Conservation (phyloP, 2,888 invertebrate genomes). For the Adelognathus sp. region DNA sequence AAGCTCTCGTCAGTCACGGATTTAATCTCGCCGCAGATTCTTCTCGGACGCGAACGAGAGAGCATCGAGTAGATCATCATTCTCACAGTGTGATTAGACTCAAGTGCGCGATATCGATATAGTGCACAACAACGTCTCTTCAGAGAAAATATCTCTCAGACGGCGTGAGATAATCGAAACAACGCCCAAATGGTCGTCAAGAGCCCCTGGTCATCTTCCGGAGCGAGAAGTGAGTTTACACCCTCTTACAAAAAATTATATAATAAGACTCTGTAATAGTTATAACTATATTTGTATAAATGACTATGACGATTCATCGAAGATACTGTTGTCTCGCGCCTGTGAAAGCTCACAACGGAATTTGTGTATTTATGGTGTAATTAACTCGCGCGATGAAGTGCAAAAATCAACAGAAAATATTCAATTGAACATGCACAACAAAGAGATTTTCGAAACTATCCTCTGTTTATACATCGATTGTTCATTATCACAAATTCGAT, state of each 20-base stretch:
- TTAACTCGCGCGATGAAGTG: no score
- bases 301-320: no score
- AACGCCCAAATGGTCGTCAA: constrained; percentile 17
- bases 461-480: no score
- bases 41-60: constrained; percentile 31
- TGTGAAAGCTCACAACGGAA: no score
- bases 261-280: background rate
- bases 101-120: background rate
- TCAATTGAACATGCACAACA: no score
- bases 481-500: no score
- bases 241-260: background rate
- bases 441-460: no score
- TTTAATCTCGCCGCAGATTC: constrained; percentile 53
- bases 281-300: background rate
- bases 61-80: background rate
- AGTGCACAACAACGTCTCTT: background rate
- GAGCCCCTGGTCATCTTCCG: background rate
- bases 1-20: constrained; percentile 30
- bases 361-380: no score
- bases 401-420: no score
- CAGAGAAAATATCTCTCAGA: background rate
- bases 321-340: no score
- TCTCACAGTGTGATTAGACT: background rate
- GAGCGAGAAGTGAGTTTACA: constrained; percentile 20
- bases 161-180: background rate